A percentile compares a stretch with the other conserved stretches of the same genome.
Evolutionary conservation across 1,140 invertebrate genomes (phyloP).

Genomic region (Riptortus pedestris): DNA sequence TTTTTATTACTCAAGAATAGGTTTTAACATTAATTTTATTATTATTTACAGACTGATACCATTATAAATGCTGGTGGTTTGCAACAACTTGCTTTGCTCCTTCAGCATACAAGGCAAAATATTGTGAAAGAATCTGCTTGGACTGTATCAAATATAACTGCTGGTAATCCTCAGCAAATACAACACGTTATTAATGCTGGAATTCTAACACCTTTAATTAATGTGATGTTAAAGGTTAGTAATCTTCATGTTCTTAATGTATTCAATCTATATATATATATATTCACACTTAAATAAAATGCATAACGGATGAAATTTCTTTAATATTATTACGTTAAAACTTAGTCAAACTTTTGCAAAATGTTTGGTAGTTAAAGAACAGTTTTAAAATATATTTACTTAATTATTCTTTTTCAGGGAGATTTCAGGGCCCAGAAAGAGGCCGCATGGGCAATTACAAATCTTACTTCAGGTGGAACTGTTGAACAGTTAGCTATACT

Average conservation of each 20-base stretch:
- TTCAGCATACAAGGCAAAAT: slow-evolving; percentile 62
- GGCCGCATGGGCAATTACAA: slow-evolving; percentile 70
- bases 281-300: neutral
- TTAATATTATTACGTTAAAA: too few relatives aligned
- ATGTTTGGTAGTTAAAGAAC: too few relatives aligned
- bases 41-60: slow-evolving; percentile 65
- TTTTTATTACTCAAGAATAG: too few relatives aligned
- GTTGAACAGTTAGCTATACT: slow-evolving; percentile 54
- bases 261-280: neutral
- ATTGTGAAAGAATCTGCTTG: slow-evolving; percentile 78
- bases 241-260: slow-evolving; percentile 29
- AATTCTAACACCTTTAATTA: slow-evolving; percentile 55
- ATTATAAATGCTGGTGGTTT: slow-evolving; percentile 75
- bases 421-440: slow-evolving; percentile 70
- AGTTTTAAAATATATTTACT: too few relatives aligned
- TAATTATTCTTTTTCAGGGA: slow-evolving; percentile 45
- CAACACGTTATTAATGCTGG: slow-evolving; percentile 61
- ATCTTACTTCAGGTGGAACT: slow-evolving; percentile 64
- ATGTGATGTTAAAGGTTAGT: slow-evolving; percentile 53
- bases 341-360: neutral
- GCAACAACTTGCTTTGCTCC: slow-evolving; percentile 53
- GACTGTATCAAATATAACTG: slow-evolving; percentile 73
- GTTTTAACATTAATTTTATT: neutral
- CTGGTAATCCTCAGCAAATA: slow-evolving; percentile 64
- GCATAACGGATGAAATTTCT: neutral